Evolutionary conservation across 1,140 invertebrate species (phyloP).

Genomic region (Pseudomyrmex cubaensis): DNA sequence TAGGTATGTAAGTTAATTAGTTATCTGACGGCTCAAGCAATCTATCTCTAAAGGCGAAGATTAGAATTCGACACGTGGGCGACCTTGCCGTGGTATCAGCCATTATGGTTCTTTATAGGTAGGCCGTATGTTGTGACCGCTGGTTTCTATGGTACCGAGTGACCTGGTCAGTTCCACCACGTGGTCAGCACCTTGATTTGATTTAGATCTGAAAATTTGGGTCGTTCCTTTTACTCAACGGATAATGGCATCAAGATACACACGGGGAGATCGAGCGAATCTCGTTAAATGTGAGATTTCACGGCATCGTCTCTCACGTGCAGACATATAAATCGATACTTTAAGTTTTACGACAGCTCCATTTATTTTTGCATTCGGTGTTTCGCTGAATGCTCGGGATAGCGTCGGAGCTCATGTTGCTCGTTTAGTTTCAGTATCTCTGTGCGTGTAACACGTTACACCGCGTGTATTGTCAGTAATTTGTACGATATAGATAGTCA

Average conservation of each 20-base stretch:
- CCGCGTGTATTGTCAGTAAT: too few relatives aligned
- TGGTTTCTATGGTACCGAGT: slow-evolving; percentile 82
- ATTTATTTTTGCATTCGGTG: slow-evolving; percentile 6
- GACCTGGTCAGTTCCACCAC: slow-evolving; percentile 84
- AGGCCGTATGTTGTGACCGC: slow-evolving; percentile 78
- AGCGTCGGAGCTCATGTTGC: neutral
- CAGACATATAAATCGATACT: slow-evolving; percentile 24
- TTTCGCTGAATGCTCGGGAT: neutral
- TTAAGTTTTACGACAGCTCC: slow-evolving; percentile 17
- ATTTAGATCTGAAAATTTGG: slow-evolving; percentile 66
- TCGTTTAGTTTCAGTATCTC: neutral
- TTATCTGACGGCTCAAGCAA: neutral
- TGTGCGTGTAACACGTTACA: too few relatives aligned
- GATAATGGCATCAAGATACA: slow-evolving; percentile 50
- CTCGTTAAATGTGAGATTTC: slow-evolving; percentile 11
- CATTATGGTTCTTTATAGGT: slow-evolving; percentile 73
- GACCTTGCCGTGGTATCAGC: slow-evolving; percentile 78
- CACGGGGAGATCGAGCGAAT: neutral
- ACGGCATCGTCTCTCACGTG: slow-evolving; percentile 23
- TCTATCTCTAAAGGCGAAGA: slow-evolving; percentile 13
- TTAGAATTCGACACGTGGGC: slow-evolving; percentile 68
- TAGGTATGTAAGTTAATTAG: slow-evolving; percentile 21
- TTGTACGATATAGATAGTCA: neutral
- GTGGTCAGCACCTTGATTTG: slow-evolving; percentile 78
- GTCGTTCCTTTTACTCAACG: slow-evolving; percentile 39